A percentile compares a stretch with the other conserved stretches of the same genome.
Conservation (phyloP, 2,797 vertebrate genomes). For the Babyrousa celebensis region DNA sequence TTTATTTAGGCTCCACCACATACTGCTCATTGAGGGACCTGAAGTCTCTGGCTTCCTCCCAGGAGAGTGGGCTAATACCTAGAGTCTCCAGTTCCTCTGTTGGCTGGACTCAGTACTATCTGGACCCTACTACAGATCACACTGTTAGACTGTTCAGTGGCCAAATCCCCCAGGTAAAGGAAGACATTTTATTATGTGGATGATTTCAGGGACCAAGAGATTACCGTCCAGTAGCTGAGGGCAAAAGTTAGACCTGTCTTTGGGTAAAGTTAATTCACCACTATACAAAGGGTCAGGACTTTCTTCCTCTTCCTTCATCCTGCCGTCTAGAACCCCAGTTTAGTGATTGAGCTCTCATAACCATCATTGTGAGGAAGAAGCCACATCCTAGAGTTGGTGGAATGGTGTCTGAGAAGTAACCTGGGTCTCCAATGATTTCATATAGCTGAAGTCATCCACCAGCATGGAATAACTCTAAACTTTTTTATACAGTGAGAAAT, state of each 20-base stretch:
- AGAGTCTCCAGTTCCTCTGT: neutral
- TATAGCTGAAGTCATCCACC: neutral
- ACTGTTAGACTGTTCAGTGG: neutral
- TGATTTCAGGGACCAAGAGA: neutral
- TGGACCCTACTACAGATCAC: neutral
- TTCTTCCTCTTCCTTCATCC: neutral
- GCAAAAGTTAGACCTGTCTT: neutral
- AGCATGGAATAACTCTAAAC: neutral
- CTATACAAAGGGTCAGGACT: neutral
- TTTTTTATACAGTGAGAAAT: slow-evolving; percentile 37
- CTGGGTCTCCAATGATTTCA: neutral
- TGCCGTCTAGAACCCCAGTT: neutral
- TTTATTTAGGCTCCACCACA: neutral
- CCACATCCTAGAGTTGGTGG: neutral
- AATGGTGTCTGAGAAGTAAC: neutral
- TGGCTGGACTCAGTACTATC: neutral
- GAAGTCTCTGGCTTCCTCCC: neutral
- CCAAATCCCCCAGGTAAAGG: neutral
- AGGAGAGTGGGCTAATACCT: neutral
- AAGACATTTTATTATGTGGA: neutral
- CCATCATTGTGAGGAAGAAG: neutral
- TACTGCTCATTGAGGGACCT: neutral
- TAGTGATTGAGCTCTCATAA: neutral
- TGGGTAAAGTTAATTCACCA: neutral
- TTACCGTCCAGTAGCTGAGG: neutral